phyloP scores from a whole-genome alignment of 2,797 vertebrate species.

The Taenioides sp. region DNA sequence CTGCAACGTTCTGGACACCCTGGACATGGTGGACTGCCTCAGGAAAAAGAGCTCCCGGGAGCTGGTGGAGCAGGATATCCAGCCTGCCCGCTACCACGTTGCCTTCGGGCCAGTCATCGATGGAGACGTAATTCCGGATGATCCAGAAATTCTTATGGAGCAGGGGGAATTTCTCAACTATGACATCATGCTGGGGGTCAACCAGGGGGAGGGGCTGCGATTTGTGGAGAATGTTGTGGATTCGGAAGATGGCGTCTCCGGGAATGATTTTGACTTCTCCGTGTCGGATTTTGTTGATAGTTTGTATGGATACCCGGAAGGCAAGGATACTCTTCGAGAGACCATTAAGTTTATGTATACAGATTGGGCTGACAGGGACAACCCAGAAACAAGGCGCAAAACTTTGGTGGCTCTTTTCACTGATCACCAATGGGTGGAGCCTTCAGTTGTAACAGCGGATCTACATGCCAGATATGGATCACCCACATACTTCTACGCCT shows the following conservation, averaged over 20 bases:
- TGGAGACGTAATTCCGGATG: conserved; percentile 95
- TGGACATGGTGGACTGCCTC: conserved; percentile 98
- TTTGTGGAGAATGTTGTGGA: conserved; percentile 98
- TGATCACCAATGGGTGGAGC: conserved; percentile 99
- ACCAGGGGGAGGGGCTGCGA: conserved; percentile 96
- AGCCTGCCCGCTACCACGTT: conserved; percentile 95
- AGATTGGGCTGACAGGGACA: conserved; percentile 97
- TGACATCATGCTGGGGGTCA: conserved; percentile 98
- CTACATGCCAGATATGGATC: conserved; percentile 96
- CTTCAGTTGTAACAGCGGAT: conserved; percentile 94
- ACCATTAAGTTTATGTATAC: conserved; percentile 99
- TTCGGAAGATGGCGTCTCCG: conserved; percentile 94
- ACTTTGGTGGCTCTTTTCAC: conserved; percentile 97
- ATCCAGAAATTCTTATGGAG: conserved; percentile 98
- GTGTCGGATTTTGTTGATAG: conserved; percentile 99
- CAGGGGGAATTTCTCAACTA: conserved; percentile 99
- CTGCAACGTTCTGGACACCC: conserved; percentile 94
- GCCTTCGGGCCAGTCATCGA: conserved; percentile 98
- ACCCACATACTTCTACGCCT: conserved; percentile 98
- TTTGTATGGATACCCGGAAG: conserved; percentile 96
- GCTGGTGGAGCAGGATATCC: conserved; percentile 97
- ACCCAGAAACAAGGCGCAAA: conserved; percentile 94
- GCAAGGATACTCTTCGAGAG: conserved; percentile 94
- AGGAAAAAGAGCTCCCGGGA: conserved; percentile 94
- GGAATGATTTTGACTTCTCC: conserved; percentile 97